Evolutionary conservation across 2,797 vertebrate species (phyloP).

Genomic region (Typhlichthys subterraneus): DNA sequence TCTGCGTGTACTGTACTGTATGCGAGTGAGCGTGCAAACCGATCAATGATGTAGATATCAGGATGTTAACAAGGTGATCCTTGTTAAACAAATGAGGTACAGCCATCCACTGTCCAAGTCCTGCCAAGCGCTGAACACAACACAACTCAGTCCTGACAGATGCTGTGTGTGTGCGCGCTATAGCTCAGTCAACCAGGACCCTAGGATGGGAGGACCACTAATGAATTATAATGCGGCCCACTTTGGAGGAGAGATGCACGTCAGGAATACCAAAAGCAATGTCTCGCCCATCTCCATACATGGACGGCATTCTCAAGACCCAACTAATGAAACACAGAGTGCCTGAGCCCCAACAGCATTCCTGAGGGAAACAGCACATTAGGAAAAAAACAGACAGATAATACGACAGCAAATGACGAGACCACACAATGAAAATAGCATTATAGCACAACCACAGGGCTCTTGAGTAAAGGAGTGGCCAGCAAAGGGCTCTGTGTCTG

Average conservation of each 20-base stretch:
- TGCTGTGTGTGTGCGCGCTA: not conserved
- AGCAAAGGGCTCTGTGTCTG: slow-evolving; percentile 1
- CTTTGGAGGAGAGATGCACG: slow-evolving; percentile 28
- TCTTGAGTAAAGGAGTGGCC: slow-evolving; percentile 26
- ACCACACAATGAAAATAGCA: slow-evolving; percentile 64
- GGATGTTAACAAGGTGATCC: slow-evolving; percentile 36
- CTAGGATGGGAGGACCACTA: slow-evolving; percentile 29
- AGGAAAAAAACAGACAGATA: slow-evolving; percentile 40
- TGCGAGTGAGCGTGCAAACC: slow-evolving; percentile 13
- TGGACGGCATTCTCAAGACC: slow-evolving; percentile 38
- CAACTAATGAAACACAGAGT: slow-evolving; percentile 71
- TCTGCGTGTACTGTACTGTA: not conserved
- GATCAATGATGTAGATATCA: slow-evolving; percentile 24
- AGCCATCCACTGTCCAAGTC: slow-evolving; percentile 6
- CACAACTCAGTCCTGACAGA: slow-evolving; percentile 18
- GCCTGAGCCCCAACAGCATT: slow-evolving; percentile 37
- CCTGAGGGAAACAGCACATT: slow-evolving; percentile 47
- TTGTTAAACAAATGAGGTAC: slow-evolving; percentile 8
- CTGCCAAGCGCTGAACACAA: slow-evolving; percentile 30
- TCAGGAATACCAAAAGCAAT: slow-evolving; percentile 26
- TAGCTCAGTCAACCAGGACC: slow-evolving; percentile 8
- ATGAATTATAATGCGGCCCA: slow-evolving; percentile 32
- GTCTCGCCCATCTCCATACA: slow-evolving; percentile 31
- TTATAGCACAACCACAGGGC: slow-evolving; percentile 52
- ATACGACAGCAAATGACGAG: slow-evolving; percentile 53